Evolutionary conservation across 2,797 vertebrate genomes (phyloP).

Genomic region (Rousettus madagascariensis): DNA sequence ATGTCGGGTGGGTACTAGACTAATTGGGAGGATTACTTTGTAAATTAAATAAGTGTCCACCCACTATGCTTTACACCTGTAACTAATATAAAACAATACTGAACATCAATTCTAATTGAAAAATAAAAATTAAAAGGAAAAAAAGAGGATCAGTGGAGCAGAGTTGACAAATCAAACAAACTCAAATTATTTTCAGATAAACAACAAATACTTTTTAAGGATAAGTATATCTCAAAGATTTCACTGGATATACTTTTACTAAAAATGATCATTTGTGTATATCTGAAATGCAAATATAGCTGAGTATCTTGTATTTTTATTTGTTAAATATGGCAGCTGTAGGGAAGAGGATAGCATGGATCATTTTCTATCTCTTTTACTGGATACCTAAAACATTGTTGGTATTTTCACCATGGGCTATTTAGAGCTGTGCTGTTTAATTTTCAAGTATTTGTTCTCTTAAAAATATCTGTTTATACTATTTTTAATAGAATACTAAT

Average conservation of each 20-base stretch:
- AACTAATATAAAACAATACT: no score
- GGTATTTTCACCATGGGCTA: neutral
- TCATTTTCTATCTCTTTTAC: neutral
- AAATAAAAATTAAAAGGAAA: no score
- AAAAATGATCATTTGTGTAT: neutral
- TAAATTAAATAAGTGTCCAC: no score
- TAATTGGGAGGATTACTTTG: no score
- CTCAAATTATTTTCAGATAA: neutral
- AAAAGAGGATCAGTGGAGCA: neutral
- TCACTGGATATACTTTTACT: neutral
- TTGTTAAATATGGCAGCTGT: neutral
- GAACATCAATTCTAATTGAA: no score
- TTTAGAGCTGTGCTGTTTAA: neutral
- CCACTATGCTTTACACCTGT: no score
- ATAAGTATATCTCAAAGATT: neutral
- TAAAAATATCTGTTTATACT: neutral
- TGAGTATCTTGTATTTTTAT: neutral
- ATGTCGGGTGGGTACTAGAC: no score
- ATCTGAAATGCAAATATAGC: neutral
- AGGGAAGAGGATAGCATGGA: neutral
- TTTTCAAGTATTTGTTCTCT: neutral
- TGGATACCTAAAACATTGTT: neutral
- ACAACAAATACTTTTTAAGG: neutral
- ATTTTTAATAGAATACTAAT: conserved; percentile 23
- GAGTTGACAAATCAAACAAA: neutral